Conservation (phyloP, 2,888 invertebrate genomes). For the Sarcophaga caerulescens region DNA sequence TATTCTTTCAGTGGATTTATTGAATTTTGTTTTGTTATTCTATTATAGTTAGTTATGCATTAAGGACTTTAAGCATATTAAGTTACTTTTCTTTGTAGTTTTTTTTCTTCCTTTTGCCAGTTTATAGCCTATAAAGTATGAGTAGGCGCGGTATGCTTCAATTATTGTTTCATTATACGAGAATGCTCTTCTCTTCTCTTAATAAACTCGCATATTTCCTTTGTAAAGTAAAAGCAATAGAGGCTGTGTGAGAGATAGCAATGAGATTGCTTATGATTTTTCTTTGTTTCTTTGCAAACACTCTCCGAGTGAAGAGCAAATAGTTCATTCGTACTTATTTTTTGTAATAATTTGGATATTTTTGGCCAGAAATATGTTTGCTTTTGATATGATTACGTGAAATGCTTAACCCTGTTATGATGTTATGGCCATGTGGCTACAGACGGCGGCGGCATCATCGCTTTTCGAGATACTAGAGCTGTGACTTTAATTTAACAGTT, state of each 20-base stretch:
- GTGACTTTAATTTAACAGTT: no score
- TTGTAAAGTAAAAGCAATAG: slow-evolving; percentile 8
- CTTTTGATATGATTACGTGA: not conserved
- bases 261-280: not conserved
- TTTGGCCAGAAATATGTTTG: slow-evolving; percentile 31
- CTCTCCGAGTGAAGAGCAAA: no score
- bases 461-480: no score
- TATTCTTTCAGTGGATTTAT: not conserved
- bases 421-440: no score
- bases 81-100: not conserved
- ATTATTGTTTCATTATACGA: slow-evolving; percentile 42
- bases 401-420: no score
- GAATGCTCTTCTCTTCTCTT: not conserved
- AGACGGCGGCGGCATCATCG: no score
- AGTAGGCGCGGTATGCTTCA: slow-evolving; percentile 35
- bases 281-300: slow-evolving; percentile 4
- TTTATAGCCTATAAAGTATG: no score
- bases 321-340: not conserved
- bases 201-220: slow-evolving; percentile 47
- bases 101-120: not conserved
- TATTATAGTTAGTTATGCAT: no score
- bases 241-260: not conserved
- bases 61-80: no score
- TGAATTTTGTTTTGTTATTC: slow-evolving; percentile 17
- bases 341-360: slow-evolving; percentile 13